These are phyloP conservation scores for Aphis gossypii DNA, from an alignment of 1,140 invertebrate genomes.

Conservation along the genomic window DNA sequence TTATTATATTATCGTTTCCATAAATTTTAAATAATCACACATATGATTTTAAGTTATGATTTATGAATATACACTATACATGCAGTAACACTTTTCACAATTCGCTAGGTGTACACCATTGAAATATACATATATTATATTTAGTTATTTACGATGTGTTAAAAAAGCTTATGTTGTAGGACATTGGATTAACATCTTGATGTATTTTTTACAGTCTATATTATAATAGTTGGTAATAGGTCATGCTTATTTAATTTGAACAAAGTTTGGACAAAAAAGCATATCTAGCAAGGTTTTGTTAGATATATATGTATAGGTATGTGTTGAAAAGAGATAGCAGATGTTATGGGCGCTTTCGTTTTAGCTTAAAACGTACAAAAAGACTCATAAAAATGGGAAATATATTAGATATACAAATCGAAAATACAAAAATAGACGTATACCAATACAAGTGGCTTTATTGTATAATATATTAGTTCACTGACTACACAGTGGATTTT, in stretches of 20 bases:
- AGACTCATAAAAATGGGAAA: not conserved
- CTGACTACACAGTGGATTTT: not conserved
- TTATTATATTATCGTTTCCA: not conserved
- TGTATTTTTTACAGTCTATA: not conserved
- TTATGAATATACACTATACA: not conserved
- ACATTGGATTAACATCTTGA: not conserved
- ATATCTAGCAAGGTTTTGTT: not conserved
- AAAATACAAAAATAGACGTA: not conserved
- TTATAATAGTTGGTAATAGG: not conserved
- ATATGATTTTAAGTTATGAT: not conserved
- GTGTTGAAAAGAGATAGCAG: not conserved
- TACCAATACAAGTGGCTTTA: not conserved
- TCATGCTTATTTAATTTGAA: not conserved
- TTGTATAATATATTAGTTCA: not conserved
- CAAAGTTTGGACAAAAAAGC: not conserved
- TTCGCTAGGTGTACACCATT: not conserved
- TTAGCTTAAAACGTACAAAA: not conserved
- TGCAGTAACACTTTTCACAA: not conserved
- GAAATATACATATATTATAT: not conserved
- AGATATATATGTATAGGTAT: not conserved
- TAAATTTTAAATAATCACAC: not conserved
- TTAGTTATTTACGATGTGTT: not conserved
- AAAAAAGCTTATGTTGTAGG: not conserved
- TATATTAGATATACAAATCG: not conserved
- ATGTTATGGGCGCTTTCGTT: not conserved